Evolutionary conservation across 2,888 invertebrate genomes (phyloP), one percentile per base, ranked within the genome.

Genomic region (Aphidius colemani): DNA sequence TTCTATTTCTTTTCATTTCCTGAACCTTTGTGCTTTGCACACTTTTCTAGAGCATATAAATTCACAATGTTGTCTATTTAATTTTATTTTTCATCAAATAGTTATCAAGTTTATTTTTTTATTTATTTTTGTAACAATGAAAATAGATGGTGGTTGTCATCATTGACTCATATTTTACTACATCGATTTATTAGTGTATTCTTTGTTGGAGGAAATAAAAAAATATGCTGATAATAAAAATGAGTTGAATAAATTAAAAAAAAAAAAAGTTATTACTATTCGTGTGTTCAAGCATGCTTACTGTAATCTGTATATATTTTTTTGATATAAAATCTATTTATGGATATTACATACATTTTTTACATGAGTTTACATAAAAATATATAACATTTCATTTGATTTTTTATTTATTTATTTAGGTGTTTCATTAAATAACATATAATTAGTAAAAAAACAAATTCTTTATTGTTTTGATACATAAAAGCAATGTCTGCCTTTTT

Each of bases 261-360:
- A 0, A 30, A 30, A 30, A 30, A 30, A 30, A 30, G 5, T 30
- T 30, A 30, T 30, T 30, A 30, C 4, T 30, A 30, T 30, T 64
- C 66, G 61, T 59, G 45, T 61, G 56, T 56, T 61, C 50, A 58
- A 59, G 41, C 44, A 61, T 48, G 63, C 59, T 66, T 63, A 67
- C 63, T 65, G 63, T 61, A 65, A 67, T 67, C 64, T 59, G 43
- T 57, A 57, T 18, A 18, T 18, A 2, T 18, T 18, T 61, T 45
- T 51, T 30, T 43, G 50, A 65, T 63, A 65, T 63, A 67, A 64
- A 59, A 53, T 44, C 53, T 65, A 67, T 67, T 65, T 65, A 67
- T 66, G 64, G 56, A 48, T 58, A 64, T 59, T 30, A 5, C 30
- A 30, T 30, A 30, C 5, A 30, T 30, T 30, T 30, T 30, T 30